These are phyloP conservation scores for Xestobium rufovillosum DNA, from an alignment of 2,888 invertebrate species.

Conservation along the genomic window DNA sequence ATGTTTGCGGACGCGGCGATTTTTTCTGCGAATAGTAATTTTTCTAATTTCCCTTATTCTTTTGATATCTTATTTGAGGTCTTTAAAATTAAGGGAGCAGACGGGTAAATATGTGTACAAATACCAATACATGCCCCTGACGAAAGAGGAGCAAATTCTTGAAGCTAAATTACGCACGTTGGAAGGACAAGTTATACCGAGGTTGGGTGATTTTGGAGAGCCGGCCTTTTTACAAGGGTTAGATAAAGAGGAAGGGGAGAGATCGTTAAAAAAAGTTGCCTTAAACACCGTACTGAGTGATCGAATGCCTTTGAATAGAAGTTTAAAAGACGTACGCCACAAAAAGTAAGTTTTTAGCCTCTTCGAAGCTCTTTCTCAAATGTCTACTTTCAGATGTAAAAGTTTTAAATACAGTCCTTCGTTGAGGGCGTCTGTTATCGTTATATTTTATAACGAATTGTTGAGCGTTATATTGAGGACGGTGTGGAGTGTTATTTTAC, in stretches of 20 bases:
- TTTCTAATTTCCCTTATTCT: slow-evolving; percentile 3
- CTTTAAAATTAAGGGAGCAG: too few species aligned
- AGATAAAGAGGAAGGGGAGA: slow-evolving; percentile 65
- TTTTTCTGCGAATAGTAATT: slow-evolving; percentile 25
- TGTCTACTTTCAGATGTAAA: slow-evolving; percentile 51
- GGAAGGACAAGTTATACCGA: slow-evolving; percentile 57
- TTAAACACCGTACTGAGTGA: slow-evolving; percentile 86
- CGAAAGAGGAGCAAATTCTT: slow-evolving; percentile 10
- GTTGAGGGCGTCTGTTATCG: slow-evolving; percentile 59
- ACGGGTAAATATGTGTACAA: slow-evolving; percentile 14
- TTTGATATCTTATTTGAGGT: slow-evolving; percentile 5
- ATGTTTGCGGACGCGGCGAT: slow-evolving; percentile 29
- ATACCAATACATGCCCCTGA: slow-evolving; percentile 14
- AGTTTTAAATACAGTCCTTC: slow-evolving; percentile 54
- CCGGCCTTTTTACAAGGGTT: slow-evolving; percentile 58
- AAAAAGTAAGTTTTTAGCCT: slow-evolving; percentile 38
- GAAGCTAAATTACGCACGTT: too few species aligned
- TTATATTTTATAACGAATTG: slow-evolving; percentile 72
- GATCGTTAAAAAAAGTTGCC: slow-evolving; percentile 72
- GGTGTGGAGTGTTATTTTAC: slow-evolving; percentile 81
- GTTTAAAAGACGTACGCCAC: slow-evolving; percentile 58
- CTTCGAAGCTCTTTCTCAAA: too few species aligned
- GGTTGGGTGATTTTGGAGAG: slow-evolving; percentile 65
- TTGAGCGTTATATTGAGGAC: slow-evolving; percentile 71
- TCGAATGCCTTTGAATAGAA: slow-evolving; percentile 76